Evolutionary conservation across 2,888 invertebrate species (phyloP).

Genomic region (Cephus spinipes): DNA sequence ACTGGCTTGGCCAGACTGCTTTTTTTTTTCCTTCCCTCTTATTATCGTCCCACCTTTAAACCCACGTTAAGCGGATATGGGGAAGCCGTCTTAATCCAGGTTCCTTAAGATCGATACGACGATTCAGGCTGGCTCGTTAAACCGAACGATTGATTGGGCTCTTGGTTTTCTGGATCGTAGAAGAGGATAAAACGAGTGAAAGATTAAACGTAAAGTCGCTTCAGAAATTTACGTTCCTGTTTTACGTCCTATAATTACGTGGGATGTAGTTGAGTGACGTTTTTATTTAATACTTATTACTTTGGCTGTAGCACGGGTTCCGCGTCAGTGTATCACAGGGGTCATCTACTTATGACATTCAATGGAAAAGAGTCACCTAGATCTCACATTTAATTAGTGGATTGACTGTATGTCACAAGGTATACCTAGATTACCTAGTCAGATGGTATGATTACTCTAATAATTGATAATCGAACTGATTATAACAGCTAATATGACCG

Average conservation of each 20-base stretch:
- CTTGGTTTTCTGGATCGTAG: not conserved
- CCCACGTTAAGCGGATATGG: not conserved
- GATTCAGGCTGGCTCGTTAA: not conserved
- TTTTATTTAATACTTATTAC: not conserved
- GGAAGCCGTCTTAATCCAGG: not conserved
- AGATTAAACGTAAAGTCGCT: not conserved
- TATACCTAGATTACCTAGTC: too few species aligned
- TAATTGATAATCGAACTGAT: not conserved
- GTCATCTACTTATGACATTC: not conserved
- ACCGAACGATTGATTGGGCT: not conserved
- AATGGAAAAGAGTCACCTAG: too few species aligned
- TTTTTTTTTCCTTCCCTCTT: not conserved
- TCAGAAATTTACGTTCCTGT: not conserved
- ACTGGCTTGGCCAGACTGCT: not conserved
- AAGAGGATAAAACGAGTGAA: not conserved
- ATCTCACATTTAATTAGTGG: not conserved
- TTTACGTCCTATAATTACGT: not conserved
- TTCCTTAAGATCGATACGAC: not conserved
- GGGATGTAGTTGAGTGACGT: not conserved
- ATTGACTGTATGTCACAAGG: not conserved
- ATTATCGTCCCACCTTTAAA: not conserved
- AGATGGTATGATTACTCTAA: too few species aligned
- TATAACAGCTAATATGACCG: not conserved
- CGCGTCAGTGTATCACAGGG: not conserved
- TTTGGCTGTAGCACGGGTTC: not conserved